A percentile compares a stretch with the other conserved stretches of the same genome.
Conservation (phyloP, 1,140 invertebrate species). For the Nymphalis io region DNA sequence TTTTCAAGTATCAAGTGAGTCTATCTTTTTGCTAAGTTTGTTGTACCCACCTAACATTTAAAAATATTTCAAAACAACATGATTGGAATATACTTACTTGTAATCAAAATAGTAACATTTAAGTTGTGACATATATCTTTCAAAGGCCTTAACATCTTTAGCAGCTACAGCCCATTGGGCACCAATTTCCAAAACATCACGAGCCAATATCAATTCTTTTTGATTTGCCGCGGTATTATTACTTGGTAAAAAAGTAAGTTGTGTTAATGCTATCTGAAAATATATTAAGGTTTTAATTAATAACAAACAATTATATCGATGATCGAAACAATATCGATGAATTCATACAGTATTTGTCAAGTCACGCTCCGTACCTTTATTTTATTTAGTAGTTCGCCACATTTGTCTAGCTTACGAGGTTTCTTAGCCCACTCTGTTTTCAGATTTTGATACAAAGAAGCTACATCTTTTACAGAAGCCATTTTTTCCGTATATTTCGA, state of each 20-base stretch:
- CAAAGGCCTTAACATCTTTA: conserved; percentile 96
- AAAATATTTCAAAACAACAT: neutral
- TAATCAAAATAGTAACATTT: conserved; percentile 99
- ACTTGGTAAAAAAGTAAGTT: conserved; percentile 93
- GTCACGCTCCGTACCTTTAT: conserved; percentile 84
- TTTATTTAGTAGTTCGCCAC: conserved; percentile 86
- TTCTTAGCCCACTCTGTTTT: conserved; percentile 87
- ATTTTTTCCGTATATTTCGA: conserved; percentile 56
- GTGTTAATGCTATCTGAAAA: conserved; percentile 89
- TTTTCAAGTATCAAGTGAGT: too few relatives aligned
- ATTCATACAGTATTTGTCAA: conserved; percentile 38
- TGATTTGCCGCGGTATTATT: conserved; percentile 88
- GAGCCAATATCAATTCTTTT: conserved; percentile 93
- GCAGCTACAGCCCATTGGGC: conserved; percentile 96
- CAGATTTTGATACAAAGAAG: conserved; percentile 86
- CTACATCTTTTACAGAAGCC: conserved; percentile 84
- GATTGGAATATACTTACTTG: conserved; percentile 83
- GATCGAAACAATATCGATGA: neutral
- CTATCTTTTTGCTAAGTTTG: too few relatives aligned
- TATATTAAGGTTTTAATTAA: conserved; percentile 22
- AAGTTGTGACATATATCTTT: conserved; percentile 97
- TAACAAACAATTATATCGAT: conserved; percentile 1
- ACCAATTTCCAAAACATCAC: conserved; percentile 97
- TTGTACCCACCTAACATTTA: too few relatives aligned
- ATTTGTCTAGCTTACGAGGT: conserved; percentile 86